A percentile compares a stretch with the other conserved stretches of the same genome.
These are phyloP conservation scores for Hirudinaria manillensis DNA, from an alignment of 2,888 invertebrate species.

Conservation along the genomic window DNA sequence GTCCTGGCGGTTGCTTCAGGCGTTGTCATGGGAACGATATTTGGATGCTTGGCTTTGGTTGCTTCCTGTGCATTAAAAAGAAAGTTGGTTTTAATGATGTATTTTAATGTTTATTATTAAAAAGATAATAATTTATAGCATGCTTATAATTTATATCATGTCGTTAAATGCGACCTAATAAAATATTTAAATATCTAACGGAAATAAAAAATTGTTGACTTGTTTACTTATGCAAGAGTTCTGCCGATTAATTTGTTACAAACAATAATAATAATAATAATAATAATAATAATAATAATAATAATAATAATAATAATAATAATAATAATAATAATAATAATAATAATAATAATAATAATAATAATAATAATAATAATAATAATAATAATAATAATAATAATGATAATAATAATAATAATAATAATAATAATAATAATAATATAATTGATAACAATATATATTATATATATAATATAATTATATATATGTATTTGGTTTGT, in stretches of 20 bases:
- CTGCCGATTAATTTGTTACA: background rate
- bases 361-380: constrained; percentile 7
- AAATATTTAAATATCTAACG: too few species aligned
- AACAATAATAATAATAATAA: constrained; percentile 4
- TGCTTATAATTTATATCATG: too few species aligned
- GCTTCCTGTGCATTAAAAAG: background rate
- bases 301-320: constrained; percentile 7
- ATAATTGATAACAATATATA: background rate
- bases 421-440: background rate
- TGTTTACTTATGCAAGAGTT: too few species aligned
- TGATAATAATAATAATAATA: background rate
- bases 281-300: constrained; percentile 7
- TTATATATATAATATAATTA: too few species aligned
- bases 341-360: constrained; percentile 7
- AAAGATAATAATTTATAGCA: too few species aligned
- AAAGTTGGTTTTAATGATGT: background rate
- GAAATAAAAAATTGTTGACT: too few species aligned
- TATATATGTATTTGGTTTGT: too few species aligned
- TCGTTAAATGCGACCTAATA: too few species aligned
- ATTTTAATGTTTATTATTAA: too few species aligned
- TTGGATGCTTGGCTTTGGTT: background rate
- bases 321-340: constrained; percentile 7
- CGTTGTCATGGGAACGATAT: constrained; percentile 14
- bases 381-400: constrained; percentile 3
- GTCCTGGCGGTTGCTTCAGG: background rate